Evolutionary conservation across 2,888 invertebrate species (phyloP).

Genomic region (Caenorhabditis sinica): DNA sequence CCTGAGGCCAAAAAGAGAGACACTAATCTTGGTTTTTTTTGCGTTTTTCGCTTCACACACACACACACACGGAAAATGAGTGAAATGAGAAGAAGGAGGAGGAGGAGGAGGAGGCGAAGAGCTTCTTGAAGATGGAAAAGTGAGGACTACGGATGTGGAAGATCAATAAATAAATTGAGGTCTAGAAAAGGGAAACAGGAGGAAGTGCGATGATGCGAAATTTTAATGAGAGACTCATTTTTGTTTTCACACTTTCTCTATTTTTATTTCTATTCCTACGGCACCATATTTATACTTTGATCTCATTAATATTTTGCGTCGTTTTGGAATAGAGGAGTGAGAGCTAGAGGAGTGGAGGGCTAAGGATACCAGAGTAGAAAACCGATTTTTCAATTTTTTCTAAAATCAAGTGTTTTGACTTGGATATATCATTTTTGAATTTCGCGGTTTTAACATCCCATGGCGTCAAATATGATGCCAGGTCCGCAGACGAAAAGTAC

Average conservation of each 20-base stretch:
- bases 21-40: constrained; percentile 51
- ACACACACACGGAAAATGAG: constrained; percentile 14
- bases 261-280: no score
- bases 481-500: no score
- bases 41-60: constrained; percentile 20
- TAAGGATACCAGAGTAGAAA: no score
- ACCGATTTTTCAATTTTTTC: no score
- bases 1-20: constrained; percentile 19
- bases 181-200: background rate
- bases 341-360: no score
- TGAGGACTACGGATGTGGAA: background rate
- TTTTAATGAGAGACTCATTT: constrained; percentile 8
- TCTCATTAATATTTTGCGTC: no score
- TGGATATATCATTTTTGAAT: no score
- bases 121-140: background rate
- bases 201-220: background rate
- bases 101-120: constrained; percentile 23
- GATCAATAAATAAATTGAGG: constrained; percentile 14
- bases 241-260: background rate
- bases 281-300: background rate
- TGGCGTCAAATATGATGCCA: no score
- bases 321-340: no score
- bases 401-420: no score
- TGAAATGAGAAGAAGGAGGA: constrained; percentile 27
- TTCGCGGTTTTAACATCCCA: no score